Conservation (phyloP, 2,888 invertebrate genomes). For the Tetramorium bicarinatum region DNA sequence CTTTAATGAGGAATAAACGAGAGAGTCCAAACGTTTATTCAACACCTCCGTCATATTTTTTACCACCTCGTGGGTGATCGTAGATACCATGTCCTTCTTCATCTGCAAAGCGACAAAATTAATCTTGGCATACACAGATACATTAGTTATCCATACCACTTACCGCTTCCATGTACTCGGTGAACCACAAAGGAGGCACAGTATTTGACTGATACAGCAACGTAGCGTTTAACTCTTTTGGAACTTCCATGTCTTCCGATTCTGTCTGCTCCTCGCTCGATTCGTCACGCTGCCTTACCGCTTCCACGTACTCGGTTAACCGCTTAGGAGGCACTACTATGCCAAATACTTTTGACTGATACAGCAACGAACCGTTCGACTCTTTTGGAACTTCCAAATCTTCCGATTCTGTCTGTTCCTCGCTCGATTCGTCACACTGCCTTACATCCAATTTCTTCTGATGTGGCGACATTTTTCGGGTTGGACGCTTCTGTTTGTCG, state of each 20-base stretch:
- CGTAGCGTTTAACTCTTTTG: not conserved
- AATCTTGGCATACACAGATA: not conserved
- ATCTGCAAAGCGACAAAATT: slow-evolving; percentile 9
- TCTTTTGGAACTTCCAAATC: not conserved
- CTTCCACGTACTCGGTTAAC: slow-evolving; percentile 12
- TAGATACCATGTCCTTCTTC: slow-evolving; percentile 37
- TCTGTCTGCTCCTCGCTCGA: not conserved
- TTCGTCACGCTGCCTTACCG: not conserved
- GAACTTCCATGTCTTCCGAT: not conserved
- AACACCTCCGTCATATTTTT: slow-evolving; percentile 3
- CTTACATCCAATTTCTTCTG: not conserved
- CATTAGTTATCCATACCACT: not conserved
- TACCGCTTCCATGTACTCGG: slow-evolving; percentile 45
- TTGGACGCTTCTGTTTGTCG: not conserved
- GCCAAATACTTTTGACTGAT: too few species aligned
- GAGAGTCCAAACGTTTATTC: not conserved
- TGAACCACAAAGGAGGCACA: slow-evolving; percentile 37
- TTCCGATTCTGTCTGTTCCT: not conserved
- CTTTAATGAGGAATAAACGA: not conserved
- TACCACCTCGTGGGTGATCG: slow-evolving; percentile 12
- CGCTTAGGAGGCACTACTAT: slow-evolving; percentile 29
- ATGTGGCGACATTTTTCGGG: not conserved
- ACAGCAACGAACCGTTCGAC: not conserved
- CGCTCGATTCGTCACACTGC: not conserved
- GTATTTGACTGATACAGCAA: not conserved